Conservation (phyloP, 2,888 invertebrate species). For the Tanytarsus gracilentus region DNA sequence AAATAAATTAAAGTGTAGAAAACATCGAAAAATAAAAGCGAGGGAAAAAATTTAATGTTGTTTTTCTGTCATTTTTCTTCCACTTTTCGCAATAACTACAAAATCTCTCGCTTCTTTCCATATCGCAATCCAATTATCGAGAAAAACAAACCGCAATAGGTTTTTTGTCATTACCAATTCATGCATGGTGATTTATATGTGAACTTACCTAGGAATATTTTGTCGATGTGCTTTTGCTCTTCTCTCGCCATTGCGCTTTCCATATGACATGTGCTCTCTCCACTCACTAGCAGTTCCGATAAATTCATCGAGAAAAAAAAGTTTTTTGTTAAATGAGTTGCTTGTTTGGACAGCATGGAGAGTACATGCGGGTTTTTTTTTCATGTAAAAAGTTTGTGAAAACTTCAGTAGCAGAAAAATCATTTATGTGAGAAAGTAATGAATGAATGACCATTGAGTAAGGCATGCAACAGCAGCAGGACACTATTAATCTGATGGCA, state of each 20-base stretch:
- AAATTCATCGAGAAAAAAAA: conserved; percentile 1
- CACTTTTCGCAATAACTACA: background rate
- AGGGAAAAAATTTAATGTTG: background rate
- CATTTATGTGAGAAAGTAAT: too few species aligned
- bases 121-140: conserved; percentile 26
- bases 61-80: background rate
- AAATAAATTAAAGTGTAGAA: conserved; percentile 15
- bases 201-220: conserved; percentile 9
- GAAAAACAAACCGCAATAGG: conserved; percentile 16
- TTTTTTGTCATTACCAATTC: conserved; percentile 25
- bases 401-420: background rate
- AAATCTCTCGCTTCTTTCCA: background rate
- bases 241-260: background rate
- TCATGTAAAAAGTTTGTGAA: background rate
- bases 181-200: conserved; percentile 22
- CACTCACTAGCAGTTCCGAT: background rate
- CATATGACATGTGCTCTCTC: conserved; percentile 1
- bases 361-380: background rate
- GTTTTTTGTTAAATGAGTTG: conserved; percentile 1
- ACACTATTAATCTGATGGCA: conserved; percentile 23
- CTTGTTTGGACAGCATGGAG: background rate
- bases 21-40: background rate
- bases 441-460: conserved; percentile 26
- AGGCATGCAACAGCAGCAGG: background rate
- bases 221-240: background rate